These are phyloP conservation scores for Hypanus sabinus DNA, from an alignment of 2,113 vertebrate genomes.

Conservation along the genomic window DNA sequence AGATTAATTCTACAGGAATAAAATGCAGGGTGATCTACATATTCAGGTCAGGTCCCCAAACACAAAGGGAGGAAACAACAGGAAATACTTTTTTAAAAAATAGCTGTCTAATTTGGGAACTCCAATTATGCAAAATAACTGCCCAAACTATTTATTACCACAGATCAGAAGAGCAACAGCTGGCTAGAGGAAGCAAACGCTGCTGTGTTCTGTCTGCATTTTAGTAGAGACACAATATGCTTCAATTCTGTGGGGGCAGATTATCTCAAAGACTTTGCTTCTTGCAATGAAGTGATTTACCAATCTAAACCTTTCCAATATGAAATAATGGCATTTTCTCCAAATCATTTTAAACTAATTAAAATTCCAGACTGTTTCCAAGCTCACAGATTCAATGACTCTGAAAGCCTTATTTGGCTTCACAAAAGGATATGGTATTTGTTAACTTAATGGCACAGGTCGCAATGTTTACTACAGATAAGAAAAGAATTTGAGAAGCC, in stretches of 20 bases:
- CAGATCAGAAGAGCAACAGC: not conserved
- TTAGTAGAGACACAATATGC: not conserved
- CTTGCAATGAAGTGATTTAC: not conserved
- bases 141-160: not conserved
- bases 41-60: not conserved
- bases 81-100: not conserved
- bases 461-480: conserved; percentile 17
- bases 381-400: not conserved
- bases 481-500: not conserved
- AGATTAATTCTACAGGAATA: not conserved
- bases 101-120: not conserved
- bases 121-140: not conserved
- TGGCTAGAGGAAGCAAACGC: not conserved
- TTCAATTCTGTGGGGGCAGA: not conserved
- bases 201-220: not conserved
- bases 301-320: not conserved
- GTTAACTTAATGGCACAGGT: not conserved
- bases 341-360: not conserved
- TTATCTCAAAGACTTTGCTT: not conserved
- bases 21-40: no score
- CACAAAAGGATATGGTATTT: not conserved
- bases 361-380: not conserved
- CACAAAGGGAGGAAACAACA: not conserved
- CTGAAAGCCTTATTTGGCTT: not conserved
- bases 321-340: not conserved